A percentile compares a stretch with the other conserved stretches of the same genome.
Evolutionary conservation across 1,140 invertebrate species (phyloP).

Genomic region (Coboldia fuscipes): DNA sequence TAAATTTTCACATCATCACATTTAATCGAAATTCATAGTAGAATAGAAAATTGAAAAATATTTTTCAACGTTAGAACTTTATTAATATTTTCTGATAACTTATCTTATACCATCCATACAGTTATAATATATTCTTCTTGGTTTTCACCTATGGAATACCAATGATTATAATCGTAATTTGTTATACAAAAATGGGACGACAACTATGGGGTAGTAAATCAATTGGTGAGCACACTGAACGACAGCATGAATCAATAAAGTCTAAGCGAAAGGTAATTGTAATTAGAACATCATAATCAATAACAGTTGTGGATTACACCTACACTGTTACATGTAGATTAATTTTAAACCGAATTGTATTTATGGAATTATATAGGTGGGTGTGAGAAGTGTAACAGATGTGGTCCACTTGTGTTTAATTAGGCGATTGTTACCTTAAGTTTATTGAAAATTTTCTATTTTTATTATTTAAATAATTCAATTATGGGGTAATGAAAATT

Average conservation of each 20-base stretch:
- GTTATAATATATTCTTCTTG: conserved; percentile 75
- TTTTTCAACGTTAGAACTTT: neutral
- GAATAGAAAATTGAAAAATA: neutral
- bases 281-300: neutral
- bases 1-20: neutral
- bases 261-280: conserved; percentile 77
- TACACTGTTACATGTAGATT: neutral
- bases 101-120: conserved; percentile 21
- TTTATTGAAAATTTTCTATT: neutral
- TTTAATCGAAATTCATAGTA: neutral
- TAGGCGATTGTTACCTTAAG: neutral
- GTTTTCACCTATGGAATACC: conserved; percentile 80
- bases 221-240: conserved; percentile 72
- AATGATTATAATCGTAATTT: conserved; percentile 66
- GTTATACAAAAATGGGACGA: conserved; percentile 64
- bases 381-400: too few relatives aligned
- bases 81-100: neutral
- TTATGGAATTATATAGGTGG: too few relatives aligned
- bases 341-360: conserved; percentile 1
- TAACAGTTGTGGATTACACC: neutral
- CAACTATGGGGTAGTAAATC: conserved; percentile 59
- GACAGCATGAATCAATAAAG: conserved; percentile 61
- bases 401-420: neutral
- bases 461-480: too few relatives aligned
- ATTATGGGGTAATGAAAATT: too few relatives aligned